Base-by-base conservation (phyloP, 2,888 invertebrate genomes). In the Sarcophaga carnaria region DNA sequence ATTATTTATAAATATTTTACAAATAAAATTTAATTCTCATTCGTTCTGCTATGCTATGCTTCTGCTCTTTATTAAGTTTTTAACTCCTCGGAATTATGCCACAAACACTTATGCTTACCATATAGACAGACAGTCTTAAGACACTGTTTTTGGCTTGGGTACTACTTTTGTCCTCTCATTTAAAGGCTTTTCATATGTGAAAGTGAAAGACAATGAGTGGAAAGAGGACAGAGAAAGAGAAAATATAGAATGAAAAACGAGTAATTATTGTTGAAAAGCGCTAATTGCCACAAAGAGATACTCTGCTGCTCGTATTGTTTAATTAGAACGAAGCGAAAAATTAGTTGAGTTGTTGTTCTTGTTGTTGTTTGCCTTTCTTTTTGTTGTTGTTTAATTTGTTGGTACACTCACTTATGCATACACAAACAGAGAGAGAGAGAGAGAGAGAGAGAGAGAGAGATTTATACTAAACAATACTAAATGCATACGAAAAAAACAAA, bases 341-440 rank as follows among this genome's bases (percentile, higher is more conserved):
- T 54, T 54, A 54, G 54, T 54, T 54, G 54, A 54, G 5, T 4
- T 54, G 54, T 14, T 4, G 17, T 54, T 20, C 20, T 20, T 17
- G 12, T 54, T 14, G 12, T 54, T 54, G 12, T 14, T 49, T 49
- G 2, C 10, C 0, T 49, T 49, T 49, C 10, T 12, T 49, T 49
- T 49, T 14, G 49, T 49, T 49, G 0, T 49, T 49, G 14, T 49
- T 49, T 14, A 49, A 49, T 49, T 49, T 54, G 14, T 54, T 54
- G 54, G 17, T 54, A 54, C 54, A 17, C 17, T 14, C 4, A n/a
- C 17, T 17, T 25, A 17, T 17, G 5, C 25, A 71, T 10, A 71
- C 71, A n/a, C 3, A 71, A 4, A 60, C 60, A 71, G 10, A 17
- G 27, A 72, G 27, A 59, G 17, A 72, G 54, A 71, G 17, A 25